Evolutionary conservation across 2,797 vertebrate genomes (phyloP).

Genomic region (Lates japonicus): DNA sequence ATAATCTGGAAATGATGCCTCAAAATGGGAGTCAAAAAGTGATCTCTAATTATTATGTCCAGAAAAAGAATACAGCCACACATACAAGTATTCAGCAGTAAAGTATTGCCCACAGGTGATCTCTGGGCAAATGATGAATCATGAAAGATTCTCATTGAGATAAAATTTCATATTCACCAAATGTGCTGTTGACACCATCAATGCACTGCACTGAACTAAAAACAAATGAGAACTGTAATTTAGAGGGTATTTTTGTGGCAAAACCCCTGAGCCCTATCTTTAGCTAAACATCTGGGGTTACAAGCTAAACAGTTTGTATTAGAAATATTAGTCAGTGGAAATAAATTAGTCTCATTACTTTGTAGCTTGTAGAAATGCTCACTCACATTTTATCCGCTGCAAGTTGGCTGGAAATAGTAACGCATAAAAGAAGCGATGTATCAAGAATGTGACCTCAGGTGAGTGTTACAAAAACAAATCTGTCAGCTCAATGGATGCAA

Average conservation of each 20-base stretch:
- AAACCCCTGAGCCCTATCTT: too few species aligned
- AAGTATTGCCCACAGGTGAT: neutral
- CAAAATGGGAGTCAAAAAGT: neutral
- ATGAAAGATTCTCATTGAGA: neutral
- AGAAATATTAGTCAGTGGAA: neutral
- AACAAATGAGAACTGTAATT: neutral
- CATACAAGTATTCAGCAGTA: too few species aligned
- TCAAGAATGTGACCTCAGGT: neutral
- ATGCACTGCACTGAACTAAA: neutral
- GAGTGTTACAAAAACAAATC: neutral
- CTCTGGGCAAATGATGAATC: neutral
- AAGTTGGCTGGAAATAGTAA: neutral
- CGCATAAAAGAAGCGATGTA: neutral
- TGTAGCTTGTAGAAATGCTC: neutral
- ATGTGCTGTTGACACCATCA: neutral
- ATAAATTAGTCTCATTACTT: neutral
- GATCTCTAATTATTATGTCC: too few species aligned
- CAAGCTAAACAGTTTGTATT: neutral
- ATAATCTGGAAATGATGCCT: neutral
- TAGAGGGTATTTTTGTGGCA: neutral
- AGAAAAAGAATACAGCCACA: neutral
- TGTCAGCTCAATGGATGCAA: neutral
- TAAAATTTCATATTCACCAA: neutral
- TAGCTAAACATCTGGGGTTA: neutral
- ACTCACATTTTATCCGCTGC: neutral